Evolutionary conservation across 1,140 invertebrate species (phyloP), one percentile per base, ranked within the genome.

Genomic region (Diorhabda elongata): DNA sequence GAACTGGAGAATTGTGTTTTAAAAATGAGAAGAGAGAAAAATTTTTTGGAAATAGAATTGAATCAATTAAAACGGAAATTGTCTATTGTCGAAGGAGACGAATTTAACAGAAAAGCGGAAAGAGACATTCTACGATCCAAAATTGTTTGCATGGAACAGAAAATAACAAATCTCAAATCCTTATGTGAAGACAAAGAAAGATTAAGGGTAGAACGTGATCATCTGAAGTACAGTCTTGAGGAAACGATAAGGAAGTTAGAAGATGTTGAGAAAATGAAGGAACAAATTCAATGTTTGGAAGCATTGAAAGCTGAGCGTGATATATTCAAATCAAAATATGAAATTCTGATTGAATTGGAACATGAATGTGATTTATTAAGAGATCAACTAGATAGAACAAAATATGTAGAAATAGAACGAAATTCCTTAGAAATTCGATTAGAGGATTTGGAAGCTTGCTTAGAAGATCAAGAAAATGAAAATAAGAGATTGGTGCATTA

Each of bases 391-490:
- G 71, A 76, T n/a, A 69, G 69, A 41, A 64, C 68, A 2, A 75
- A 74, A 65, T 42, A 64, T 9, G 64, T 79, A 11, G 71, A 75
- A 66, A 61, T 70, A 42, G 78, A 79, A 64, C 71, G 71, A 45
- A 72, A 81, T 45, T 62, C 68, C 8, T 67, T 78, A 42, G 57
- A 71, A 58, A 68, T 67, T 45, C 78, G 80, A 67, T 47, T 77
- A 2, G 57, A 72, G 11, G 77, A 80, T 64, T 69, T 77, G 43
- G 75, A 80, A 66, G 61, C 67, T 41, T 75, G 75, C 42, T 76
- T 82, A 43, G 73, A 74, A 3, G 77, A 81, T 43, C 79, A 81
- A 68, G 80, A 81, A 47, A 73, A 79, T 43, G 81, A 82, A 73
- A 81, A 80, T 11, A 74, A 73, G 62, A 61, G 75, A 62, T 69